Evolutionary conservation across 1,140 invertebrate genomes (phyloP).

Genomic region (Phthorimaea operculella): DNA sequence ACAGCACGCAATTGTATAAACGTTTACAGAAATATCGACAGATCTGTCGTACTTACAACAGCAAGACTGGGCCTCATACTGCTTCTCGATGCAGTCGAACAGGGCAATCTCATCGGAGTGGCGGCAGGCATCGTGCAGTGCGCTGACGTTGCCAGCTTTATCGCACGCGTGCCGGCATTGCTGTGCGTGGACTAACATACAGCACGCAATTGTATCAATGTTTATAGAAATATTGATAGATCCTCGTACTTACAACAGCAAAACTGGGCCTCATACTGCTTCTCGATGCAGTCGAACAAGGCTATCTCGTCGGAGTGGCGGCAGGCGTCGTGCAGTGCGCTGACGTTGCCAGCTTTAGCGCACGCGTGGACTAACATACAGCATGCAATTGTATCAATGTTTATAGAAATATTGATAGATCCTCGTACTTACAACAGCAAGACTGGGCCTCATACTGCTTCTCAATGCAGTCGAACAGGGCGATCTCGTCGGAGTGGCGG

Average conservation of each 20-base stretch:
- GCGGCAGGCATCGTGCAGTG: conserved; percentile 72
- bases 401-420: too few relatives aligned
- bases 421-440: conserved; percentile 78
- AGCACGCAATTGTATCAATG: too few relatives aligned
- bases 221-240: too few relatives aligned
- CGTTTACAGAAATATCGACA: too few relatives aligned
- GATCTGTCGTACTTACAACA: conserved; percentile 79
- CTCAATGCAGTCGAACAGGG: conserved; percentile 81
- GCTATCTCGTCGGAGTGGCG: conserved; percentile 82
- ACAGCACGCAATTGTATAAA: too few relatives aligned
- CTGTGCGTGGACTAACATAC: conserved; percentile 71
- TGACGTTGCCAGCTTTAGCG: conserved; percentile 68
- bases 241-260: conserved; percentile 82
- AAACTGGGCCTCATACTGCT: conserved; percentile 76
- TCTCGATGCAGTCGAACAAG: conserved; percentile 80
- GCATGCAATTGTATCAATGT: too few relatives aligned
- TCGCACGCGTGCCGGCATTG: conserved; percentile 76
- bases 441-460: conserved; percentile 77
- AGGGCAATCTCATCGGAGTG: conserved; percentile 83
- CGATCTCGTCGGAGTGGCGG: conserved; percentile 81
- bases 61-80: conserved; percentile 79
- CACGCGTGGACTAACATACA: conserved; percentile 77
- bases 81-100: conserved; percentile 79
- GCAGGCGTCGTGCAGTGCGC: conserved; percentile 70
- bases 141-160: conserved; percentile 65